These are phyloP conservation scores for Drosophila infuscata DNA, from an alignment of 2,888 invertebrate genomes.

Conservation along the genomic window DNA sequence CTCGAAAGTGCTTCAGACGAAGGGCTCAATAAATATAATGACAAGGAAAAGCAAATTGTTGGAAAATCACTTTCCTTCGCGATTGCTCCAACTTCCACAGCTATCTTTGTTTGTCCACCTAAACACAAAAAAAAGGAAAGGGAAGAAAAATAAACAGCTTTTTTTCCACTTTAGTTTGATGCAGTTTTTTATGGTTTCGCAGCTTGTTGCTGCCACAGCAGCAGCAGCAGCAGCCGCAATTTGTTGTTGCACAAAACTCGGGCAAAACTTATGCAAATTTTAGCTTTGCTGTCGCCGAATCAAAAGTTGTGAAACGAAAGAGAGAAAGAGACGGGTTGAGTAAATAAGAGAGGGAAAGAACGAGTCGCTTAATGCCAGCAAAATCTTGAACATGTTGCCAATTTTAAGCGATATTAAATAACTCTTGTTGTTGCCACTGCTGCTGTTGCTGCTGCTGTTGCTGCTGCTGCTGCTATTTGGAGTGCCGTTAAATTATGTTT, in stretches of 20 bases:
- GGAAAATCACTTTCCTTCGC: constrained; percentile 34
- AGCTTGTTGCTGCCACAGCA: constrained; percentile 13
- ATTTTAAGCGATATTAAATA: constrained; percentile 77
- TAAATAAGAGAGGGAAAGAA: not conserved
- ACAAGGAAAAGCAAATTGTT: constrained; percentile 58
- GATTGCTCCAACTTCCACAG: not conserved
- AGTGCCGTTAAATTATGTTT: constrained; percentile 56
- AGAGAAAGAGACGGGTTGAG: not conserved
- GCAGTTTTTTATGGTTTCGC: constrained; percentile 50
- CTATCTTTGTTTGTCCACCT: constrained; percentile 19
- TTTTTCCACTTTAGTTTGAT: constrained; percentile 41
- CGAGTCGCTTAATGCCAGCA: constrained; percentile 4
- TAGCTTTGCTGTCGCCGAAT: constrained; percentile 42
- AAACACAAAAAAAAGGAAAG: constrained; percentile 2
- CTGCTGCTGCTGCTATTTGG: constrained; percentile 2
- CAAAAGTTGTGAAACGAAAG: constrained; percentile 52
- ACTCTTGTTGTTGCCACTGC: constrained; percentile 20
- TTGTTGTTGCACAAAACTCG: constrained; percentile 36
- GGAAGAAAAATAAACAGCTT: constrained; percentile 3
- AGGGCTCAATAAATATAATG: constrained; percentile 43
- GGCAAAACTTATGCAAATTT: constrained; percentile 73
- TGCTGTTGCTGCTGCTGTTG: constrained; percentile 3
- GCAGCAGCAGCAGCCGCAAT: constrained; percentile 17
- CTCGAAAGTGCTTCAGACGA: constrained; percentile 5
- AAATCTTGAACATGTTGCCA: constrained; percentile 63